Percentiles rank a stretch among this genome's conserved stretches.
Conservation (phyloP, 2,113 vertebrate species). For the Tenebrosternarchus preto region DNA sequence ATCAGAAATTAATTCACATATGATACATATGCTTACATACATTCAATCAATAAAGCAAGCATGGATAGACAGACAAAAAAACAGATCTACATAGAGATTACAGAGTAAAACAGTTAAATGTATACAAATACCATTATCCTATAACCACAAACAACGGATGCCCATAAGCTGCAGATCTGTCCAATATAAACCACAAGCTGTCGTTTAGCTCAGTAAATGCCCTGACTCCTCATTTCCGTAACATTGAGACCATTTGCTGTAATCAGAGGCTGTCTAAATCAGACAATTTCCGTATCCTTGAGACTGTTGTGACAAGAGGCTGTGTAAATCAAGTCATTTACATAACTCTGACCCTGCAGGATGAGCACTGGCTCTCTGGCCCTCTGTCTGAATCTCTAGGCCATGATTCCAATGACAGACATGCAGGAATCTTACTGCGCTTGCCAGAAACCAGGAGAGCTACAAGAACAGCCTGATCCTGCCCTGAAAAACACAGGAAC, state of each 20-base stretch:
- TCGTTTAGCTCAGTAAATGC: no score
- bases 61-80: no score
- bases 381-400: slow-evolving; percentile 60
- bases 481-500: slow-evolving; percentile 76
- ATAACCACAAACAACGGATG: no score
- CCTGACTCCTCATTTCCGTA: not conserved
- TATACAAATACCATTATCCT: no score
- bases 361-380: not conserved
- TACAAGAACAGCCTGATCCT: slow-evolving; percentile 72
- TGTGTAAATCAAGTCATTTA: not conserved
- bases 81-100: no score
- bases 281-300: not conserved
- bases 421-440: slow-evolving; percentile 76
- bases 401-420: slow-evolving; percentile 73
- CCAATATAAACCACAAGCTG: not conserved
- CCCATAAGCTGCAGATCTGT: not conserved
- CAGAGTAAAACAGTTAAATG: no score
- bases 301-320: not conserved
- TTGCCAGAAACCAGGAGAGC: slow-evolving; percentile 78
- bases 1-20: no score
- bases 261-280: not conserved
- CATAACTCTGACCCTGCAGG: not conserved
- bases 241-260: not conserved
- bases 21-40: no score
- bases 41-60: no score